A percentile compares a stretch with the other conserved stretches of the same genome.
Conservation (phyloP, 2,113 vertebrate genomes). For the Caranx ignobilis region DNA sequence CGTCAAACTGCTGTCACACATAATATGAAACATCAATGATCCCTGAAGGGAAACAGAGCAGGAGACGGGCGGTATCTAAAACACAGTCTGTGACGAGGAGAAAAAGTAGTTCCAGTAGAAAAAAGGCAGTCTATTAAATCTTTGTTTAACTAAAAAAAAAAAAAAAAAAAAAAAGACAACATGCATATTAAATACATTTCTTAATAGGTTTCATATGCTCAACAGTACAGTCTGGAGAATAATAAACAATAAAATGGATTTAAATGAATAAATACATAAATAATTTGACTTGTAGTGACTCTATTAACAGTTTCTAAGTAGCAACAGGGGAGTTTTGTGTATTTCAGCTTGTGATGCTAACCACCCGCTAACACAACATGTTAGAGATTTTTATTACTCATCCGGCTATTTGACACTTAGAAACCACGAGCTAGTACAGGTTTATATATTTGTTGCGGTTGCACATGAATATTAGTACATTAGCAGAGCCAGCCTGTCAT, state of each 20-base stretch:
- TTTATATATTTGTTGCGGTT: slow-evolving; percentile 16
- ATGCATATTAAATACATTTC: slow-evolving; percentile 59
- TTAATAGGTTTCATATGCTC: slow-evolving; percentile 37
- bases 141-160: not conserved
- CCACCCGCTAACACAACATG: slow-evolving; percentile 12
- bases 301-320: not conserved
- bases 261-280: slow-evolving; percentile 38
- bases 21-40: slow-evolving; percentile 12
- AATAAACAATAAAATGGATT: slow-evolving; percentile 25
- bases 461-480: slow-evolving; percentile 17
- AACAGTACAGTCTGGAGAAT: slow-evolving; percentile 3
- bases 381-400: not conserved
- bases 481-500: not conserved
- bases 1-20: slow-evolving; percentile 40
- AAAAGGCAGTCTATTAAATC: slow-evolving; percentile 24
- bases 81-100: not conserved
- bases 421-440: slow-evolving; percentile 25
- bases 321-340: slow-evolving; percentile 18
- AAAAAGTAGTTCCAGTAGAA: slow-evolving; percentile 1
- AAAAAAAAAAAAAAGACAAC: slow-evolving; percentile 40
- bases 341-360: slow-evolving; percentile 32
- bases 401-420: slow-evolving; percentile 20
- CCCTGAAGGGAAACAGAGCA: not conserved
- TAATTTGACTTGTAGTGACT: slow-evolving; percentile 17
- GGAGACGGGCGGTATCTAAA: not conserved